Evolutionary conservation across 2,888 invertebrate genomes (phyloP), one percentile per base, ranked within the genome.

Genomic region (Xestia xanthographa): DNA sequence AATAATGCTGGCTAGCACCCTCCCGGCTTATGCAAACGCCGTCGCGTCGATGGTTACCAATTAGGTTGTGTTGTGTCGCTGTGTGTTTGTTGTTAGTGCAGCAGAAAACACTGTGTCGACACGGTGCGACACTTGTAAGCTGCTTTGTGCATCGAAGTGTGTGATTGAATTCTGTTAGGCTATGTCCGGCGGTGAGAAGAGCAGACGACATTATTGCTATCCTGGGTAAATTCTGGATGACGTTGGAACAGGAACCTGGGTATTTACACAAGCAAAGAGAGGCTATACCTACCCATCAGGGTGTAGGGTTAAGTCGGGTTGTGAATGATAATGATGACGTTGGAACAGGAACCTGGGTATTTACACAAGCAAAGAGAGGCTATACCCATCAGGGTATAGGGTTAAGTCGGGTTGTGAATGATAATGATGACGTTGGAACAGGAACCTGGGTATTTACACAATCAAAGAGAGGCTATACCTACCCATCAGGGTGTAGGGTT

Each of bases 1-100:
- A 96, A 96, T 96, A 96, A 95, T 95, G 94, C 91, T 88, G 89
- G 89, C 84, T 72, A 80, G 82, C 79, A 84, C 86, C 79, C 80
- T 82, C 73, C 72, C 74, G 72, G 87, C 93, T 95, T 95, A 94
- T 94, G 93, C 94, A 95, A 95, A 95, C 93, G 90, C 87, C 80
- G 89, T 81, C 89, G 89, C 90, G 80, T 85, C 88, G 84, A 85
- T 92, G 92, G 93, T 91, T 93, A 92, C 92, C 93, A 94, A 95
- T 95, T 95, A 94, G 91, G 92, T 93, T 85, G 82, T 90, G 91
- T 90, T 90, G 89, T 89, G 87, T 84, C 88, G 84, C 60, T 60
- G 69, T 72, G 69, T 80, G 76, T 85, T 79, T 78, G 72, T 71
- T 79, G 38, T 50, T 69, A 62, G 75, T 73, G 78, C 69, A 78